Conservation (phyloP, 1,140 invertebrate genomes). For the Listronotus oregonensis region DNA sequence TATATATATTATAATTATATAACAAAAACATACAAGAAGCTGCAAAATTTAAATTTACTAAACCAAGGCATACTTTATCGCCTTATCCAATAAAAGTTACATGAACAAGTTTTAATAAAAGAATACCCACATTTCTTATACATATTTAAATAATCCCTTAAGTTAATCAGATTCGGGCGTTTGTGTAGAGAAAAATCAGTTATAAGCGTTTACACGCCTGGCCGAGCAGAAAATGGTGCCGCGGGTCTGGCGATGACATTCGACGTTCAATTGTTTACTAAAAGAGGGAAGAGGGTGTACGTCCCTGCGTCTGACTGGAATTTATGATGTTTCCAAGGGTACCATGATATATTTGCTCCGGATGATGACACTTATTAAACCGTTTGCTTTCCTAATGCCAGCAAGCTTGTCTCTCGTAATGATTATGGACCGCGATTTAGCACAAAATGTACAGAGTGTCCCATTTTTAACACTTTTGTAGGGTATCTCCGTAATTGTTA, state of each 20-base stretch:
- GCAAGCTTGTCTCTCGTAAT: slow-evolving; percentile 6
- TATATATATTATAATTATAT: too few relatives aligned
- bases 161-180: slow-evolving; percentile 33
- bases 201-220: slow-evolving; percentile 39
- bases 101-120: background rate
- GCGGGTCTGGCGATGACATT: slow-evolving; percentile 53
- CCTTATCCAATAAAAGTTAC: too few relatives aligned
- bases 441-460: background rate
- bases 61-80: too few relatives aligned
- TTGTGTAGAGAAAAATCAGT: slow-evolving; percentile 31
- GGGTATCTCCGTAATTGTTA: too few relatives aligned
- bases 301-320: slow-evolving; percentile 51
- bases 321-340: slow-evolving; percentile 53
- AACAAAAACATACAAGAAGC: too few relatives aligned
- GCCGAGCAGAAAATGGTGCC: slow-evolving; percentile 52
- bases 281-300: slow-evolving; percentile 11
- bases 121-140: slow-evolving; percentile 22
- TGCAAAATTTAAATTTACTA: too few relatives aligned
- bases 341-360: slow-evolving; percentile 51
- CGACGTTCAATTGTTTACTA: slow-evolving; percentile 51
- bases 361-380: slow-evolving; percentile 55
- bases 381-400: slow-evolving; percentile 48
- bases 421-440: background rate
- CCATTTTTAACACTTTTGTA: too few relatives aligned
- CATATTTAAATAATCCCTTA: slow-evolving; percentile 28